phyloP scores from a whole-genome alignment of 2,888 invertebrate genomes.

The Apoderus coryli region DNA sequence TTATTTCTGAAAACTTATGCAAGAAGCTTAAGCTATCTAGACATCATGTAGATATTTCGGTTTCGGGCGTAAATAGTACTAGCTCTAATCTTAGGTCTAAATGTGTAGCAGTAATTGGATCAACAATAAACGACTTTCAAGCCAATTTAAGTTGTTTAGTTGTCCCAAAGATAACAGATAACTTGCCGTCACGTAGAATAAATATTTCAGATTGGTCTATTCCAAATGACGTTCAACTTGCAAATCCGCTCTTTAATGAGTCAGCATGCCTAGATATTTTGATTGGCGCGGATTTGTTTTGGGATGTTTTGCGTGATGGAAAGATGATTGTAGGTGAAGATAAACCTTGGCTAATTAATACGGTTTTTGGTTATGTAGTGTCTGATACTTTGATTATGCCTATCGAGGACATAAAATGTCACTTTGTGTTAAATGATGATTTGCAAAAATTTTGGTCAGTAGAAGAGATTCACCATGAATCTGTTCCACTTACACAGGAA shows the following conservation, averaged over 20 bases:
- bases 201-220: constrained; percentile 5
- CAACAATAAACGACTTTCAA: not conserved
- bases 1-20: constrained; percentile 6
- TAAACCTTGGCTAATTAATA: constrained; percentile 2
- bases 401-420: constrained; percentile 1
- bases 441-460: constrained; percentile 4
- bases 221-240: constrained; percentile 1
- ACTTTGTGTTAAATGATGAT: constrained; percentile 6
- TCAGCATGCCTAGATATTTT: too few relatives aligned
- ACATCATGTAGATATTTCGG: not conserved
- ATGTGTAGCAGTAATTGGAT: constrained; percentile 4
- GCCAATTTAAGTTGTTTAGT: constrained; percentile 5
- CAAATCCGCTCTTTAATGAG: constrained; percentile 1
- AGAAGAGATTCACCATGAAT: constrained; percentile 3
- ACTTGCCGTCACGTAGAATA: constrained; percentile 1
- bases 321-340: constrained; percentile 2
- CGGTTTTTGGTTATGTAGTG: constrained; percentile 4
- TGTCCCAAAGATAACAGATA: constrained; percentile 5
- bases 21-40: constrained; percentile 3
- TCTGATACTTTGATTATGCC: constrained; percentile 2
- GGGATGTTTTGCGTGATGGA: not conserved
- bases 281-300: too few relatives aligned
- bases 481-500: not conserved
- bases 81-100: constrained; percentile 4
- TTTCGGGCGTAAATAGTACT: constrained; percentile 4